These are phyloP conservation scores for Empidonax traillii DNA, from an alignment of 2,113 vertebrate genomes.

Conservation along the genomic window DNA sequence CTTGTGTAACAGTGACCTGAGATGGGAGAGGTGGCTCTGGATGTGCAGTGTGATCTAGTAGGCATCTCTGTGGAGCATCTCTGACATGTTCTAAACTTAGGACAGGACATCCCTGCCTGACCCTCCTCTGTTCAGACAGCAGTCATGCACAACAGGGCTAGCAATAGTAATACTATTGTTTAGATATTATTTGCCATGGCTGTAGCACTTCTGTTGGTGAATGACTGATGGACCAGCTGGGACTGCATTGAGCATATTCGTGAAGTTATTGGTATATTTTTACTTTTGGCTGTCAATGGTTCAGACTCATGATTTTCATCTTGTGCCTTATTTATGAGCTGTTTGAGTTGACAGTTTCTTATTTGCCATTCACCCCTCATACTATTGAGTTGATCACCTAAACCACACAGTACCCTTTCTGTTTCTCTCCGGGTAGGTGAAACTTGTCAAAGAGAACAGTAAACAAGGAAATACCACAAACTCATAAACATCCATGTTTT, in stretches of 20 bases:
- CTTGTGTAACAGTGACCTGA: neutral
- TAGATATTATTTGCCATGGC: neutral
- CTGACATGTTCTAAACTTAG: neutral
- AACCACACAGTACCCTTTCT: constrained; percentile 21
- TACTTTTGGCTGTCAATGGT: constrained; percentile 17
- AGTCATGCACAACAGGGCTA: neutral
- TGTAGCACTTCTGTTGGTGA: constrained; percentile 18
- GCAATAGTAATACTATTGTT: neutral
- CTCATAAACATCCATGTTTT: neutral
- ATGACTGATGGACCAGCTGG: constrained; percentile 15
- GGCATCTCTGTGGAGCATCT: neutral
- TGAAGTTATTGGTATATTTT: constrained; percentile 23
- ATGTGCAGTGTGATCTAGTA: neutral
- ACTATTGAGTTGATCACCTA: constrained; percentile 10
- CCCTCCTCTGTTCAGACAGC: neutral
- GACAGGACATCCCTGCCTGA: neutral
- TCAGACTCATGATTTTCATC: constrained; percentile 25
- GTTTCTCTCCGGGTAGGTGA: neutral
- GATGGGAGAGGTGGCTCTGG: neutral
- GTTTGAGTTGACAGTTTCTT: constrained; percentile 21
- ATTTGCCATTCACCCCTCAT: neutral
- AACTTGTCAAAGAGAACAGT: constrained; percentile 34
- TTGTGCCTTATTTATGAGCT: constrained; percentile 47
- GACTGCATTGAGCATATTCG: neutral
- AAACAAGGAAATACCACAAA: constrained; percentile 21